Percentiles rank a stretch among this genome's conserved stretches.
These are phyloP conservation scores for Morone saxatilis DNA, from an alignment of 2,113 vertebrate species.

Conservation along the genomic window DNA sequence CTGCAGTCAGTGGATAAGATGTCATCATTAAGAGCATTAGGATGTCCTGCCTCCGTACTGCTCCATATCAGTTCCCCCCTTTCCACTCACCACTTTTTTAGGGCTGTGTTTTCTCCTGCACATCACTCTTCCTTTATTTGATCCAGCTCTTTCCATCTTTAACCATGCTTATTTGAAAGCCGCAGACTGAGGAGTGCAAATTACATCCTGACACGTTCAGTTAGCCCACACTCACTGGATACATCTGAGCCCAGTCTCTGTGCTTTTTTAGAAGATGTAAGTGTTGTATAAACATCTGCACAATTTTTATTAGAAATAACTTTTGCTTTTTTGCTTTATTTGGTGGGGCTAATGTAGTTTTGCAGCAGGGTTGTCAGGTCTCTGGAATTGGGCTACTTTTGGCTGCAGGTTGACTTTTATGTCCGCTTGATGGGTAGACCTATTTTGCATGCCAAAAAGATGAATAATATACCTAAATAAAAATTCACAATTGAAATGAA, in stretches of 20 bases:
- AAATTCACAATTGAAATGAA: no score
- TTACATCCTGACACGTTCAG: slow-evolving; percentile 48
- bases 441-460: no score
- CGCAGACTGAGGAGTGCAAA: slow-evolving; percentile 36
- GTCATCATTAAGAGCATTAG: slow-evolving; percentile 6
- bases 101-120: slow-evolving; percentile 18
- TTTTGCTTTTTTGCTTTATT: background rate
- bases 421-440: no score
- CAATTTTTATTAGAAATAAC: background rate
- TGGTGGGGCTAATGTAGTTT: background rate
- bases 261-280: slow-evolving; percentile 16
- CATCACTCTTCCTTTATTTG: slow-evolving; percentile 8
- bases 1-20: slow-evolving; percentile 17
- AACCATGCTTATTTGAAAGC: slow-evolving; percentile 17
- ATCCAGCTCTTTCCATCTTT: slow-evolving; percentile 9
- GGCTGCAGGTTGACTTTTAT: no score
- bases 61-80: background rate
- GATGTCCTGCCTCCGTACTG: slow-evolving; percentile 8
- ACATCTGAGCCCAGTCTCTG: background rate
- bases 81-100: background rate
- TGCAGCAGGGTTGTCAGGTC: background rate
- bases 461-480: no score
- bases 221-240: slow-evolving; percentile 13
- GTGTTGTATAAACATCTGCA: slow-evolving; percentile 17
- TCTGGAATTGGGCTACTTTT: no score